These are phyloP conservation scores for Oriolus oriolus DNA, from an alignment of 2,113 vertebrate species.

Conservation along the genomic window DNA sequence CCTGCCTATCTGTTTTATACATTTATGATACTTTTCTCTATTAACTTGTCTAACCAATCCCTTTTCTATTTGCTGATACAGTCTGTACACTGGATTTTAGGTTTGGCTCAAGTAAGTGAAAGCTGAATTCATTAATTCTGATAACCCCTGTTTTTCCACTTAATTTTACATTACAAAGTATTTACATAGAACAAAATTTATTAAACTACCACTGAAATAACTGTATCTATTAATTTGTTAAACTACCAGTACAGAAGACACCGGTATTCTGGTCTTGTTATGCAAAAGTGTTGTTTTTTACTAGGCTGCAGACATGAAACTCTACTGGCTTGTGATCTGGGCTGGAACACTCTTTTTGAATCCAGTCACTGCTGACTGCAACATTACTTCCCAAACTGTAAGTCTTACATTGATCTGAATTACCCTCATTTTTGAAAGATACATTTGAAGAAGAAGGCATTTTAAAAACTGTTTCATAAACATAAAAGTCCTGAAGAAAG, in stretches of 20 bases:
- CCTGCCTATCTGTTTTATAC: neutral
- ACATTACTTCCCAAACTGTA: constrained; percentile 54
- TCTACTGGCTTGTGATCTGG: constrained; percentile 8
- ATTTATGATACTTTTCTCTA: neutral
- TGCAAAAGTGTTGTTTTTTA: constrained; percentile 2
- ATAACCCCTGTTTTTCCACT: neutral
- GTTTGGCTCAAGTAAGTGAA: neutral
- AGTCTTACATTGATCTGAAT: constrained; percentile 36
- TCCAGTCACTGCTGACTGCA: constrained; percentile 11
- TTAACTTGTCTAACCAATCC: neutral
- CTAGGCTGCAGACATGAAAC: constrained; percentile 67
- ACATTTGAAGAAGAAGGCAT: neutral
- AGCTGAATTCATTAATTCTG: neutral
- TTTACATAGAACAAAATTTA: neutral
- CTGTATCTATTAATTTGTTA: neutral
- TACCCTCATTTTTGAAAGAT: neutral
- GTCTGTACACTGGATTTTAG: neutral
- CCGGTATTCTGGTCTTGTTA: neutral
- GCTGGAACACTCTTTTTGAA: constrained; percentile 37
- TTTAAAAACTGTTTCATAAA: neutral
- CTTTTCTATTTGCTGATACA: neutral
- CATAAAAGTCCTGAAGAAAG: neutral
- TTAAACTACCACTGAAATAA: neutral
- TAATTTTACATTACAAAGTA: neutral
- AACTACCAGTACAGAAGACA: neutral